Percentiles rank a stretch among this genome's conserved stretches.
phyloP scores from a whole-genome alignment of 1,140 invertebrate species.

The Paramacrobiotus metropolitanus region DNA sequence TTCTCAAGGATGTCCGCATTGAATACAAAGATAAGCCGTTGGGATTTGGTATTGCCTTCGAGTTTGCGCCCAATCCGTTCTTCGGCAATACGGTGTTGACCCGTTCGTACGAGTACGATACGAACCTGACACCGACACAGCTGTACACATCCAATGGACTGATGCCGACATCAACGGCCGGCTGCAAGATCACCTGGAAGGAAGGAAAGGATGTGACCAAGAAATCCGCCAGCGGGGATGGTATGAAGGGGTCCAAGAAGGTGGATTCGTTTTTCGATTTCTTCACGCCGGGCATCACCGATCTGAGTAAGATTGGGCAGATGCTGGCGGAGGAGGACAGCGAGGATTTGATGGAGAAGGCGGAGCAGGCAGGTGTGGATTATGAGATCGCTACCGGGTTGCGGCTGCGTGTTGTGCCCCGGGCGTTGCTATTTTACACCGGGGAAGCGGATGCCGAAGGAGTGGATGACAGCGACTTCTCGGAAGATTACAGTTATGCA shows the following conservation, averaged over 20 bases:
- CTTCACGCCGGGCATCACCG: neutral
- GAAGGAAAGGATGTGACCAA: slow-evolving; percentile 55
- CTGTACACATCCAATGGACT: slow-evolving; percentile 87
- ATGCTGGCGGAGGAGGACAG: neutral
- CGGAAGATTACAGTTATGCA: neutral
- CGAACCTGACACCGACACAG: slow-evolving; percentile 65
- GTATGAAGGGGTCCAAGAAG: slow-evolving; percentile 25
- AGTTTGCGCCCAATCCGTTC: slow-evolving; percentile 81
- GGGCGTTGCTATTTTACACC: neutral
- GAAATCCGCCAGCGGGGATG: slow-evolving; percentile 81
- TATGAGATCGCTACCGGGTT: neutral
- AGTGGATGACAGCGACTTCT: neutral
- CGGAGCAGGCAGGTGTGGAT: neutral
- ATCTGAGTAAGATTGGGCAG: slow-evolving; percentile 1
- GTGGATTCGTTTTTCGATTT: slow-evolving; percentile 2
- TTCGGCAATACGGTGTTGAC: slow-evolving; percentile 81
- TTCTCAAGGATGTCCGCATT: neutral
- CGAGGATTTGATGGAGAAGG: neutral
- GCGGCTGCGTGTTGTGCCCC: neutral
- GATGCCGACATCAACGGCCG: slow-evolving; percentile 63
- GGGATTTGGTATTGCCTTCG: slow-evolving; percentile 75
- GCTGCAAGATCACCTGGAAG: slow-evolving; percentile 57
- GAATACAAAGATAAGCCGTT: neutral
- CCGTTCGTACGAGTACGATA: slow-evolving; percentile 86
- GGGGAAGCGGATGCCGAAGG: neutral